Evolutionary conservation across 2,113 vertebrate genomes (phyloP).

Genomic region (Neogobius melanostomus): DNA sequence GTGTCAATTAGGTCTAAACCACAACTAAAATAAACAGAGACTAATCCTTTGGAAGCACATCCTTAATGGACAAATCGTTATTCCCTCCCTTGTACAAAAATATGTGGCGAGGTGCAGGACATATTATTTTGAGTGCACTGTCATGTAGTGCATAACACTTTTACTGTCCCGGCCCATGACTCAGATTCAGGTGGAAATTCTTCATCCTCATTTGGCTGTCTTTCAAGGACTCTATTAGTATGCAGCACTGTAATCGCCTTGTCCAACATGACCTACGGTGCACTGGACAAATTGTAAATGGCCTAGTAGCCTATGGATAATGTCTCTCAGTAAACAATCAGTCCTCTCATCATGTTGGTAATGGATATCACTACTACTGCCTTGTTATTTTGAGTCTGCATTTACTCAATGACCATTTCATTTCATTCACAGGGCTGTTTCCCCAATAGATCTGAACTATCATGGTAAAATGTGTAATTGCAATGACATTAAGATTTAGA

Average conservation of each 20-base stretch:
- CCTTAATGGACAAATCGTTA: neutral
- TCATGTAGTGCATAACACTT: neutral
- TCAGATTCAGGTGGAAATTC: neutral
- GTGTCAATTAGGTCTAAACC: neutral
- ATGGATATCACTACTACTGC: neutral
- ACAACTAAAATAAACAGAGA: neutral
- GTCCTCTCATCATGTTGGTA: neutral
- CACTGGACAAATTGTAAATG: neutral
- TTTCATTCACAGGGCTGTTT: no score
- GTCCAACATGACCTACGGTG: slow-evolving; percentile 10
- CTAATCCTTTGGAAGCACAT: neutral
- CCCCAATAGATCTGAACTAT: no score
- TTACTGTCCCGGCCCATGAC: neutral
- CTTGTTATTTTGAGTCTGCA: neutral
- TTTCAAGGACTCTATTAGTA: slow-evolving; percentile 11
- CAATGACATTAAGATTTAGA: no score
- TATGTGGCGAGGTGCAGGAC: neutral
- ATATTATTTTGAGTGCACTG: neutral
- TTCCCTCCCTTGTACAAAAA: neutral
- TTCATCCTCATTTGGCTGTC: slow-evolving; percentile 14
- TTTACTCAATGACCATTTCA: neutral
- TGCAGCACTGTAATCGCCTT: neutral
- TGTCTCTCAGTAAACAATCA: neutral
- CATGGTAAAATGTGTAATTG: no score
- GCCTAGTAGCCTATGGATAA: neutral